Conservation (phyloP, 2,797 vertebrate species). For the Scyliorhinus canicula region DNA sequence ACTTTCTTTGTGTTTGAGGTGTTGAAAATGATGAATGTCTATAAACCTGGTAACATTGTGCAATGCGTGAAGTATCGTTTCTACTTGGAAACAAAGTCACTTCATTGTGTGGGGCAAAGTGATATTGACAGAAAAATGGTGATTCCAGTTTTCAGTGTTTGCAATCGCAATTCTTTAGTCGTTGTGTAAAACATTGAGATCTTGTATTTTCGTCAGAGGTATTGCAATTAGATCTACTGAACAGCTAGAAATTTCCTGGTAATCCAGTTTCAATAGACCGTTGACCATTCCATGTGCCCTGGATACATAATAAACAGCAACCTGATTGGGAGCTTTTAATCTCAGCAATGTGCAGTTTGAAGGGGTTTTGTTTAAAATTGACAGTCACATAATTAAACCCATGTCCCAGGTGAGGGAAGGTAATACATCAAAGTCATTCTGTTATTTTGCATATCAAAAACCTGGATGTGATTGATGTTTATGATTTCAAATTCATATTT, state of each 20-base stretch:
- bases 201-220: background rate
- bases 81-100: background rate
- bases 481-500: background rate
- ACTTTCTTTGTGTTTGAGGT: background rate
- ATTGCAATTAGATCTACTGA: background rate
- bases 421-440: background rate
- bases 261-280: background rate
- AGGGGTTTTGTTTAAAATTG: background rate
- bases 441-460: constrained; percentile 5
- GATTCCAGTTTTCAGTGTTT: background rate
- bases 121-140: background rate
- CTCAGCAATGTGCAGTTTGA: background rate
- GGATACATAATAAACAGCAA: constrained; percentile 12
- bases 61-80: background rate
- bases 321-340: background rate
- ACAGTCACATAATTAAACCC: constrained; percentile 2
- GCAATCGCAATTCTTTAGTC: background rate
- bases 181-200: background rate
- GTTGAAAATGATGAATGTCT: background rate
- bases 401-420: constrained; percentile 3
- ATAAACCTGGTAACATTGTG: background rate
- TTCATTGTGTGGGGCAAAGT: background rate
- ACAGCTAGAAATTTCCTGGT: background rate
- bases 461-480: background rate
- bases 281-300: background rate